These are phyloP conservation scores for Uloborus diversus DNA, from an alignment of 1,140 invertebrate genomes.

Conservation along the genomic window DNA sequence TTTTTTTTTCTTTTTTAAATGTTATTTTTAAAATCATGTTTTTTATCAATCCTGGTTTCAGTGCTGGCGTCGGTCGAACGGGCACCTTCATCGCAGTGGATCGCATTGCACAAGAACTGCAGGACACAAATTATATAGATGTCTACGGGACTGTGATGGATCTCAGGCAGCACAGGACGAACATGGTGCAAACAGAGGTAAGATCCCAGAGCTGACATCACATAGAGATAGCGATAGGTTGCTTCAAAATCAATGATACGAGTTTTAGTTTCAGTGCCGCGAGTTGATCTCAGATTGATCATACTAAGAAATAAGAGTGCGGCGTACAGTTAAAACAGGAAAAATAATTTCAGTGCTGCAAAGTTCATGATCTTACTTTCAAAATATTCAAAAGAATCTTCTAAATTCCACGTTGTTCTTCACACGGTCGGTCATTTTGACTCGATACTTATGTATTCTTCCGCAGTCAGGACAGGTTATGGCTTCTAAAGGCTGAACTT, in stretches of 20 bases:
- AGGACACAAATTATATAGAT: constrained; percentile 67
- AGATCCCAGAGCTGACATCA: neutral
- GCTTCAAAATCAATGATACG: neutral
- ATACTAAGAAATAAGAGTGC: neutral
- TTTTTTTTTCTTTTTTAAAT: no score
- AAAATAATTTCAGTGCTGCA: neutral
- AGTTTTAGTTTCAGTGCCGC: neutral
- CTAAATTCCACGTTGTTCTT: no score
- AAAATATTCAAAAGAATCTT: neutral
- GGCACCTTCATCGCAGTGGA: constrained; percentile 67
- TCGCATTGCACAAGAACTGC: constrained; percentile 63
- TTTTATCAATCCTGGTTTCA: no score
- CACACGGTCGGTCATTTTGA: no score
- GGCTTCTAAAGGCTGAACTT: no score
- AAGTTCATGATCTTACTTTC: neutral
- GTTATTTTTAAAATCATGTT: no score
- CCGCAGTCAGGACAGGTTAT: no score
- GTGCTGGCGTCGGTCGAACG: constrained; percentile 67
- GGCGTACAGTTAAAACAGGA: neutral
- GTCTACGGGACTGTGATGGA: constrained; percentile 64
- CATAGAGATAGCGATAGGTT: neutral
- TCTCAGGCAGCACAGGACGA: constrained; percentile 65
- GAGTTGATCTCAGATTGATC: neutral
- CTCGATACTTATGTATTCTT: no score
- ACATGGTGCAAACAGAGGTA: constrained; percentile 68